These are phyloP conservation scores for Limenitis camilla DNA, from an alignment of 2,888 invertebrate genomes.

Conservation along the genomic window DNA sequence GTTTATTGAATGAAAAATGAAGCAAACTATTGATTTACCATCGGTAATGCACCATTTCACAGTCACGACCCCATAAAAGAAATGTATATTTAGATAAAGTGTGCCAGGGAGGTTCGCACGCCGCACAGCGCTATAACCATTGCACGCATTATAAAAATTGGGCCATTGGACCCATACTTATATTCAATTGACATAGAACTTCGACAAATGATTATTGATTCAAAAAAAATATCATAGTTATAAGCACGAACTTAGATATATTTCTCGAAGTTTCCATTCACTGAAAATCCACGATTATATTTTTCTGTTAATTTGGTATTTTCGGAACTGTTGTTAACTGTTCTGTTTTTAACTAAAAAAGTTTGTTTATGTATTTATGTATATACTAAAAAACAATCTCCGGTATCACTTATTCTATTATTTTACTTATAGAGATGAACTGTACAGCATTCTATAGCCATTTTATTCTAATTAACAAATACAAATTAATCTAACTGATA, in stretches of 20 bases:
- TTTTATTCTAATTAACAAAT: too few species aligned
- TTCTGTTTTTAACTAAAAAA: background rate
- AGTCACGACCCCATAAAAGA: conserved; percentile 61
- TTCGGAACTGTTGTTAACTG: conserved; percentile 6
- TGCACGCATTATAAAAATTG: conserved; percentile 54
- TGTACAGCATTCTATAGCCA: too few species aligned
- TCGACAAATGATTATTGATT: conserved; percentile 46
- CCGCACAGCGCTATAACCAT: conserved; percentile 21
- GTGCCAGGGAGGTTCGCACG: conserved; percentile 66
- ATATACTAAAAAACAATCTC: too few species aligned
- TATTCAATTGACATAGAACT: conserved; percentile 38
- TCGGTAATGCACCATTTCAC: conserved; percentile 64
- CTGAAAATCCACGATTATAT: conserved; percentile 11
- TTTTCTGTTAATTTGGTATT: conserved; percentile 22
- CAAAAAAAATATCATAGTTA: conserved; percentile 6
- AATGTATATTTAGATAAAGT: conserved; percentile 56
- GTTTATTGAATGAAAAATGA: conserved; percentile 33
- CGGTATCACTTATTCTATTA: too few species aligned
- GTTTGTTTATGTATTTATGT: too few species aligned
- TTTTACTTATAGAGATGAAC: too few species aligned
- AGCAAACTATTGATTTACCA: conserved; percentile 49
- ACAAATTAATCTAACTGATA: too few species aligned
- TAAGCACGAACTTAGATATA: too few species aligned
- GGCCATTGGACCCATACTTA: conserved; percentile 41
- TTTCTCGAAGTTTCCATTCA: background rate